Evolutionary conservation across 2,113 vertebrate genomes (phyloP).

Genomic region (Bujurquina vittata): DNA sequence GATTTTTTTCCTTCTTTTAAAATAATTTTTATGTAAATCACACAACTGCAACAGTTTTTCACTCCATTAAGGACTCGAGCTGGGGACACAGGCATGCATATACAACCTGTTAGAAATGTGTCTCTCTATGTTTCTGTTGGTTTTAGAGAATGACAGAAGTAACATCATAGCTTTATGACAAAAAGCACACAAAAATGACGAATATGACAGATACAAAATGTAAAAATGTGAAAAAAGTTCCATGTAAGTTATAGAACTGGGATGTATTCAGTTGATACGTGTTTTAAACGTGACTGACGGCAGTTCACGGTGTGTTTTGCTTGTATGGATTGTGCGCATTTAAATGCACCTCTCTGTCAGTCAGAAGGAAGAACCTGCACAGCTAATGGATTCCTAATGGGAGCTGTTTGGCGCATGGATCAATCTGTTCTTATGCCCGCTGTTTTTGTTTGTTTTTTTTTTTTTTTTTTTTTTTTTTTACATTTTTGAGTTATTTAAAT

Average conservation of each 20-base stretch:
- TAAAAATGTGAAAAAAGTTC: no score
- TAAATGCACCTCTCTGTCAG: not conserved
- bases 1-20: not conserved
- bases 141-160: not conserved
- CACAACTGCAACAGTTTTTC: not conserved
- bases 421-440: conserved; percentile 4
- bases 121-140: not conserved
- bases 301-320: not conserved
- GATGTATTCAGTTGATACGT: not conserved
- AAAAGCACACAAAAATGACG: no score
- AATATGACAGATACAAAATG: no score
- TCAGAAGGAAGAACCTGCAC: not conserved
- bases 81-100: not conserved
- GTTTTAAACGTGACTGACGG: not conserved
- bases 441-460: not conserved
- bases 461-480: not conserved
- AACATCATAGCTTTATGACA: not conserved
- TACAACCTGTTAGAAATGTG: not conserved
- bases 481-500: no score
- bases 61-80: not conserved
- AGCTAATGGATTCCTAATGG: conserved; percentile 9
- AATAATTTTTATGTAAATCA: not conserved
- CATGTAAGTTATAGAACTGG: not conserved
- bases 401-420: not conserved
- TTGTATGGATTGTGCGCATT: not conserved